Base-by-base conservation (phyloP, 2,888 invertebrate species). In the Apamea monoglypha region DNA sequence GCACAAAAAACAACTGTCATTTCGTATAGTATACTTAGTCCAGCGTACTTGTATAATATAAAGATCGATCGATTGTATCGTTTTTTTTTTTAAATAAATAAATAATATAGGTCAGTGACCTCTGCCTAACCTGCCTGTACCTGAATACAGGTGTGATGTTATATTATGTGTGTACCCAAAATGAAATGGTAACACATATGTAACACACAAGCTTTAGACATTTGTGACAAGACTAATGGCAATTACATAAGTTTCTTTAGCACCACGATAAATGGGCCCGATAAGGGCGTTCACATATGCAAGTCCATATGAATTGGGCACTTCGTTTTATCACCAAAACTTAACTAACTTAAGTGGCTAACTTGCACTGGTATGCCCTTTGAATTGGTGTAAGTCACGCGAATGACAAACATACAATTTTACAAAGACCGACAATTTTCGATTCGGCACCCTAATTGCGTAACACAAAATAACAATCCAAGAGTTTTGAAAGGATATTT, bases 281-380 rank as follows among this genome's bases (percentile, higher is more conserved):
- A 85, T 85, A 76, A 77, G 40, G 36, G 29, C 36, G 40, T 32
- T 84, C 68, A 67, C 77, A 77, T 77, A 88, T 86, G 88, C 85
- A 86, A 76, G 78, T 72, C 59, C 53, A 71, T 76, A 82, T 76
- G 78, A 67, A 88, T 75, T 72, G 76, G 87, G n/a, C 81, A 87
- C 74, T 87, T 84, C 89, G 76, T 84, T 86, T 87, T 83, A 88
- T 84, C 63, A 70, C 84, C 78, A 67, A 82, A 88, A 88, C 82
- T 86, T 88, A 82, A 70, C 82, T 66, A 78, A 86, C 64, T 67
- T 50, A 69, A 80, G 68, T 78, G 68, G 40, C 61, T 76, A 87
- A 87, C 72, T 83, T 83, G 76, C 40, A 75, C 50, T 73, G 36
- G 87, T 73, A 72, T 69, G 71, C 53, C 53, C 50, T 47, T 63